Evolutionary conservation across 2,113 vertebrate genomes (phyloP), one percentile per base, ranked within the genome.

Genomic region (Cnemophilus loriae): DNA sequence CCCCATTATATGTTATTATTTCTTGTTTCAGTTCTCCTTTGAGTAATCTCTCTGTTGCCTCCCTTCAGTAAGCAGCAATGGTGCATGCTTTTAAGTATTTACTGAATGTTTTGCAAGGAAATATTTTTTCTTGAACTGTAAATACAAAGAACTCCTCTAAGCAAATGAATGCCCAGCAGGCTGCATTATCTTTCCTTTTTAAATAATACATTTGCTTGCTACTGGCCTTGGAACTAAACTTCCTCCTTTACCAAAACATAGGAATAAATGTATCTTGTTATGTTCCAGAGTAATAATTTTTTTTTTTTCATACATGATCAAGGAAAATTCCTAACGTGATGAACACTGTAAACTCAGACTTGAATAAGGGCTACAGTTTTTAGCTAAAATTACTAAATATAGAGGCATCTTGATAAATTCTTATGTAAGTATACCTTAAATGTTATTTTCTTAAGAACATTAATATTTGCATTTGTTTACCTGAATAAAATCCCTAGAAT

Each of bases 61-160:
- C 44, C n/a, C 61, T 84, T 82, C 57, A 76, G 49, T 52, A 75
- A 87, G 27, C 11, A 87, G 39, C 56, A 84, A 68, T 8, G 1
- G 37, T 46, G 13, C n/a, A 78, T 46, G 35, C 68, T 92, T 95
- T 77, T 64, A 91, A 92, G 87, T 60, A 69, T 94, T 94, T 95
- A 85, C 57, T 71, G 61, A 89, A 65, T 59, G 13, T 61, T 47
- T 96, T 83, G 85, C 39, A 79, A 73, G 41, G 19, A 78, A 21
- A n/a, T 26, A 28, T 24, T 73, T 91, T 93, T 70, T 44, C 47
- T 93, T 56, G 46, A 89, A 87, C 46, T 85, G 82, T 69, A 93
- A 94, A 96, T 91, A 91, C 30, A 94, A 87, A 94, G 53, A 89
- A 88, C 19, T 90, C 39, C 50, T 94, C 76, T 74, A 92, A 87